A percentile compares a stretch with the other conserved stretches of the same genome.
phyloP scores from a whole-genome alignment of 2,113 vertebrate genomes.

The Rhynchopsitta pachyrhyncha region DNA sequence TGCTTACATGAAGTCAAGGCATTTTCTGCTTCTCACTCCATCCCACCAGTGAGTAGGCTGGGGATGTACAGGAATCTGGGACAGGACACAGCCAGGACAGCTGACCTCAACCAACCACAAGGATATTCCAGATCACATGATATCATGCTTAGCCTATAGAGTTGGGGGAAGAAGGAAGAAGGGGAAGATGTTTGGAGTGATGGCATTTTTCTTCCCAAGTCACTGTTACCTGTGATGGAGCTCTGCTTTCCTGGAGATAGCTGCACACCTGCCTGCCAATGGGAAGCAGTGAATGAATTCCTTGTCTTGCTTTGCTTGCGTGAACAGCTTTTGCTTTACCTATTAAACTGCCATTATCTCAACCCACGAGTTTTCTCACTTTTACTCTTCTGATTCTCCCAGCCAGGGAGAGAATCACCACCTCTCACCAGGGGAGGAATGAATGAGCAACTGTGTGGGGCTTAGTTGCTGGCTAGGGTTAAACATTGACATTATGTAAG shows the following conservation, averaged over 20 bases:
- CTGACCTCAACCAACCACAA: not conserved
- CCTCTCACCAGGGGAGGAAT: not conserved
- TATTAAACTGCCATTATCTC: not conserved
- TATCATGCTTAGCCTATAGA: accelerated
- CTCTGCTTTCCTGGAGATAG: not conserved
- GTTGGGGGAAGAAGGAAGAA: not conserved
- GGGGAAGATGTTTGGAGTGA: accelerated
- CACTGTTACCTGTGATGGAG: accelerated
- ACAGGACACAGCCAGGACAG: not conserved
- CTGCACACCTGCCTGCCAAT: not conserved
- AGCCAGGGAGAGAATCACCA: not conserved
- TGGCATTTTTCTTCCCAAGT: not conserved
- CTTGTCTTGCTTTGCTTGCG: not conserved
- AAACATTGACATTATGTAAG: not conserved
- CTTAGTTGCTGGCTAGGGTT: not conserved
- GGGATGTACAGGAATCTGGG: not conserved
- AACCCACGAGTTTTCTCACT: not conserved
- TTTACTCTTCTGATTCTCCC: not conserved
- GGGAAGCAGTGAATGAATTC: not conserved
- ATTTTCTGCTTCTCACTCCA: not conserved
- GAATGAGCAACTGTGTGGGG: accelerated
- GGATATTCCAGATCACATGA: not conserved
- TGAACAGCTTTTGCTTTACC: not conserved
- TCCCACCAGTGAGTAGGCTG: too few species aligned
- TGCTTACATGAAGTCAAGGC: not conserved